A percentile compares a stretch with the other conserved stretches of the same genome.
Evolutionary conservation across 2,888 invertebrate genomes (phyloP).

Genomic region (Junonia oenone): DNA sequence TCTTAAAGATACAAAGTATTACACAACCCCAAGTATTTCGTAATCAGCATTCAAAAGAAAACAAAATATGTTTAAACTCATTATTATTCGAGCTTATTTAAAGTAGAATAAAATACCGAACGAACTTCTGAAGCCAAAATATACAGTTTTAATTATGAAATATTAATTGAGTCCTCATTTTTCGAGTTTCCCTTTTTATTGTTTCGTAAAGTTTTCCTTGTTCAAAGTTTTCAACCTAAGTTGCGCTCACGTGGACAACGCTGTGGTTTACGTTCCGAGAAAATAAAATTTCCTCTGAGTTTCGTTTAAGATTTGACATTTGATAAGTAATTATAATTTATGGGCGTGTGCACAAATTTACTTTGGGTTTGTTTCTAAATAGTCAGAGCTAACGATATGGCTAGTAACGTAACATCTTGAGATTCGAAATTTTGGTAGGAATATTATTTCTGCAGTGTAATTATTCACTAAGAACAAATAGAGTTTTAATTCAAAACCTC

Average conservation of each 20-base stretch:
- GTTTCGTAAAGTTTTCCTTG: background rate
- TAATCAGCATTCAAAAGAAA: background rate
- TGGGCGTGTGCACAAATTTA: no score
- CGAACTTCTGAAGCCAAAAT: background rate
- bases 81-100: background rate
- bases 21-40: background rate
- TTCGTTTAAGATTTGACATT: no score
- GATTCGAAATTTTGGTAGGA: no score
- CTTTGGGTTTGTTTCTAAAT: no score
- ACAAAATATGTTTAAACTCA: background rate
- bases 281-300: no score
- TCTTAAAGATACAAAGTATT: no score
- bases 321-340: no score
- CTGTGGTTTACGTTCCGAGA: background rate
- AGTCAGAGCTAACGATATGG: no score
- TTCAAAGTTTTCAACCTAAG: background rate
- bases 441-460: no score
- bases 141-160: background rate
- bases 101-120: background rate
- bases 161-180: slow-evolving; percentile 11
- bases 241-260: background rate
- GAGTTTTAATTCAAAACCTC: no score
- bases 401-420: no score
- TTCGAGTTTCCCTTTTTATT: slow-evolving; percentile 6
- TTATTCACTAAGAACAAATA: no score